Conservation (phyloP, 2,797 vertebrate species). For the Novumbra hubbsi region DNA sequence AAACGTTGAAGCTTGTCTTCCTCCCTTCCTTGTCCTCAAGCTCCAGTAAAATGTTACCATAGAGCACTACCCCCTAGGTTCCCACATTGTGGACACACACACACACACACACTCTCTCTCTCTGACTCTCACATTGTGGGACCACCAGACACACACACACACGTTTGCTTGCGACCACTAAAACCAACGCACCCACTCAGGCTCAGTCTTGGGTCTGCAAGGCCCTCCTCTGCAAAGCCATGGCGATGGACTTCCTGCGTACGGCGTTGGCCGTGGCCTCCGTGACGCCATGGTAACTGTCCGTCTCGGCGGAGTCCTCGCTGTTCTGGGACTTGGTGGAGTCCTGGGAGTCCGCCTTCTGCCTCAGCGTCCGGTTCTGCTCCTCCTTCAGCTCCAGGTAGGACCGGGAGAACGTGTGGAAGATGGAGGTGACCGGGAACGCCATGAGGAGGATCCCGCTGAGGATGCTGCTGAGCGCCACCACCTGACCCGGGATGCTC, state of each 20-base stretch:
- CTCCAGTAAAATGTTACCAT: constrained; percentile 27
- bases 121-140: not conserved
- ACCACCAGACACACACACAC: not conserved
- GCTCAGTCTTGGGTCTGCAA: constrained; percentile 45
- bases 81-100: not conserved
- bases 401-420: constrained; percentile 95
- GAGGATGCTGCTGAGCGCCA: constrained; percentile 94
- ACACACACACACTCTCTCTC: not conserved
- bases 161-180: too few species aligned
- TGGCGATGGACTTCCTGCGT: constrained; percentile 65
- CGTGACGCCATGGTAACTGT: constrained; percentile 56
- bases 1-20: not conserved
- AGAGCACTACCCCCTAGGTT: constrained; percentile 10
- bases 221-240: constrained; percentile 45
- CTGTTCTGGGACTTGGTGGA: constrained; percentile 73
- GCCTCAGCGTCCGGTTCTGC: constrained; percentile 78
- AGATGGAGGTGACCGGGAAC: constrained; percentile 95
- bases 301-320: constrained; percentile 68
- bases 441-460: constrained; percentile 97
- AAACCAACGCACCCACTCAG: not conserved
- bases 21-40: not conserved
- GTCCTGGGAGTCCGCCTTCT: constrained; percentile 76
- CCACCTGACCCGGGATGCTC: constrained; percentile 94
- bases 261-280: constrained; percentile 46
- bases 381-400: constrained; percentile 93